Evolutionary conservation across 2,113 vertebrate species (phyloP).

Genomic region (Alectura lathami): DNA sequence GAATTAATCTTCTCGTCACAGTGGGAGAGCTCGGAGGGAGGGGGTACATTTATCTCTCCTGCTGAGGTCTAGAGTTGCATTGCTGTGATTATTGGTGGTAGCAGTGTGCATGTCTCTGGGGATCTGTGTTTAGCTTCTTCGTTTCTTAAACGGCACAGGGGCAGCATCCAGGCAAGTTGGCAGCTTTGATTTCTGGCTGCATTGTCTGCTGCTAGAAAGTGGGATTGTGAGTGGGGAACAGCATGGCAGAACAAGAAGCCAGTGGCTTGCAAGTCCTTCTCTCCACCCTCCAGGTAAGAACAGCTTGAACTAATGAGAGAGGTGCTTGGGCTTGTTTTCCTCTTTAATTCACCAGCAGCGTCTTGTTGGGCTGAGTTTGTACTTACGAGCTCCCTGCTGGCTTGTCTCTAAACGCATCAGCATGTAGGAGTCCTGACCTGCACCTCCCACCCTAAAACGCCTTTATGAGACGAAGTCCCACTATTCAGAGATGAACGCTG

Average conservation of each 20-base stretch:
- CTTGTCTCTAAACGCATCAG: background rate
- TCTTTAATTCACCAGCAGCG: background rate
- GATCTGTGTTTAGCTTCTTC: conserved; percentile 66
- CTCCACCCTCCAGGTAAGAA: conserved; percentile 89
- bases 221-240: conserved; percentile 66
- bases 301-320: conserved; percentile 23
- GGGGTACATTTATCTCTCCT: conserved; percentile 71
- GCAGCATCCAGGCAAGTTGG: conserved; percentile 67
- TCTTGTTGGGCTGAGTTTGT: background rate
- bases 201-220: conserved; percentile 50
- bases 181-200: conserved; percentile 53
- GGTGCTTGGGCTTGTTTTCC: background rate
- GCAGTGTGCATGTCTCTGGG: conserved; percentile 70
- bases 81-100: conserved; percentile 69
- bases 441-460: conserved; percentile 19
- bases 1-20: conserved; percentile 80
- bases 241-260: conserved; percentile 84
- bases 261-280: conserved; percentile 89
- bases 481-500: background rate
- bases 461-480: conserved; percentile 19
- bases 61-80: conserved; percentile 79
- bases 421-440: background rate
- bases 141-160: conserved; percentile 60
- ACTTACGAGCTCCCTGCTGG: background rate
- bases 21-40: conserved; percentile 68